Evolutionary conservation across 2,797 vertebrate genomes (phyloP), one percentile per base, ranked within the genome.

Genomic region (Anguilla pacifica): DNA sequence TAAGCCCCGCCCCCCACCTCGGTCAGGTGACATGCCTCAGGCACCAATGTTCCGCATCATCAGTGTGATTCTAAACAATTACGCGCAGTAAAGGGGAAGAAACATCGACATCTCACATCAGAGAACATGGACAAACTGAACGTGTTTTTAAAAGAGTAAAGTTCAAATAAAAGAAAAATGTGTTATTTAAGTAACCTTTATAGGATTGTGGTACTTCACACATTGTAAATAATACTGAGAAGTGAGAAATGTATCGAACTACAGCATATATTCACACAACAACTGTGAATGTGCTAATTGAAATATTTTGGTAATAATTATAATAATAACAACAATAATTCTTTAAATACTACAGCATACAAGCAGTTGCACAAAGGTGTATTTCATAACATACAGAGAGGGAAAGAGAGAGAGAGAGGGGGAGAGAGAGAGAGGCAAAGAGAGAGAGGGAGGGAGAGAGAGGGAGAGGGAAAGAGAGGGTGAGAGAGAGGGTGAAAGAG

Each of bases 401-500:
- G 11, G 9, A 55, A 2, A 55, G 10, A 55, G 51, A 51, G 51
- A 43, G 39, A 5, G 35, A 70, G 57, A n/a, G 84, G 46, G 31
- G 9, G 5, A 35, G 35, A 35, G 35, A 35, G 35, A 35, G 35
- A 35, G 35, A 35, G 35, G 35, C 35, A 35, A 35, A 35, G 35
- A 35, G 11, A 10, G 11, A 13, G 13, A 57, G 55, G 13, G 11
- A 17, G 55, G n/a, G 35, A 35, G 11, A 10, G 11, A 13, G 13
- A 57, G 55, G 13, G 11, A 17, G 55, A 55, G 53, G 46, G 31
- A 55, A 35, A 35, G 35, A 35, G 35, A 35, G 35, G 35, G 35
- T 35, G 64, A 67, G 5, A 6, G 19, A 28, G 43, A 55, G 15
- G 35, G 51, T 55, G 55, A 55, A 55, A 85, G 84, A 90, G 88